phyloP scores from a whole-genome alignment of 2,113 vertebrate genomes.

The Centropristis striata region DNA sequence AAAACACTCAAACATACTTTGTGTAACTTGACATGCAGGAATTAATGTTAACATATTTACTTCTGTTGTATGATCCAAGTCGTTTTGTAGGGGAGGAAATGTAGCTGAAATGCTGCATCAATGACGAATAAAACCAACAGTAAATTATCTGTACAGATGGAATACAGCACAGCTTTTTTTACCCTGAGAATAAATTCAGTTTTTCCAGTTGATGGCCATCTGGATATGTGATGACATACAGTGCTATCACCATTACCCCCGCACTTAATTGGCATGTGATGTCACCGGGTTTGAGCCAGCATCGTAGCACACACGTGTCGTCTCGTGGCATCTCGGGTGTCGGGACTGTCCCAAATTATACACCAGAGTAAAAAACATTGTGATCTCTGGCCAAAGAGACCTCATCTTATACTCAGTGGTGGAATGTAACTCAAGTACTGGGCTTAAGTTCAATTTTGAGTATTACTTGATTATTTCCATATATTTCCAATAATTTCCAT shows the following conservation, averaged over 20 bases:
- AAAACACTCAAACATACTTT: neutral
- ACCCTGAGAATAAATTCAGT: neutral
- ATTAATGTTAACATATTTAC: neutral
- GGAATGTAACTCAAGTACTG: no score
- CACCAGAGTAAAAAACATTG: no score
- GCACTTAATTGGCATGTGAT: neutral
- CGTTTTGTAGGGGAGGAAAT: neutral
- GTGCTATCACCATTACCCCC: neutral
- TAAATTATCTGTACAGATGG: conserved; percentile 6
- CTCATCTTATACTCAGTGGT: no score
- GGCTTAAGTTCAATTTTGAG: no score
- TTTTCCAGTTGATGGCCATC: neutral
- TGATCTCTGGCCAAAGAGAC: neutral
- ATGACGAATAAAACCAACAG: neutral
- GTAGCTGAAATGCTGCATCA: neutral
- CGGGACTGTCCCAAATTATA: no score
- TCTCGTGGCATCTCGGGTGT: neutral
- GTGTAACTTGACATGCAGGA: neutral
- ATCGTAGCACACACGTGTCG: neutral
- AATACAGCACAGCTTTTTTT: neutral
- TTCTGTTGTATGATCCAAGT: neutral
- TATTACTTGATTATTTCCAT: no score
- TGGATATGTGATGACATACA: neutral
- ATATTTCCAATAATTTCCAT: no score
- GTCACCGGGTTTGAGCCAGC: neutral